These are phyloP conservation scores for Erithacus rubecula DNA, from an alignment of 2,797 vertebrate species.

Conservation along the genomic window DNA sequence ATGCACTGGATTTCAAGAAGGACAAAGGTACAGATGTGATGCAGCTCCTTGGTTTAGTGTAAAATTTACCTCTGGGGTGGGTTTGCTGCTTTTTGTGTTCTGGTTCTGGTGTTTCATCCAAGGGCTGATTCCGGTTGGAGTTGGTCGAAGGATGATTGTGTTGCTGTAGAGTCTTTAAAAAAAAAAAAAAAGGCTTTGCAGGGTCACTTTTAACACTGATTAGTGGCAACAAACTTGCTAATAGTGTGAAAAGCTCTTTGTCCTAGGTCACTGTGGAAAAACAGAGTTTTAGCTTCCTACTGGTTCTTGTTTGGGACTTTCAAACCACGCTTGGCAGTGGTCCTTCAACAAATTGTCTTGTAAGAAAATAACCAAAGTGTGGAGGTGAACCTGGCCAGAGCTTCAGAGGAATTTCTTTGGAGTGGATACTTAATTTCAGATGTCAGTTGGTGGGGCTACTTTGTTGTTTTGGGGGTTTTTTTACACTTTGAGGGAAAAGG, in stretches of 20 bases:
- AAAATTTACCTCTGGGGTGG: neutral
- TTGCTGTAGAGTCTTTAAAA: neutral
- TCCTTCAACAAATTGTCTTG: neutral
- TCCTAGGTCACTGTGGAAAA: neutral
- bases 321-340: neutral
- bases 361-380: neutral
- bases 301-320: neutral
- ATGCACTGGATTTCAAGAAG: slow-evolving; percentile 98
- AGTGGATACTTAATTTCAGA: neutral
- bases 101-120: neutral
- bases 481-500: neutral
- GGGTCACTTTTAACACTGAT: neutral
- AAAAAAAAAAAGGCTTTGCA: neutral
- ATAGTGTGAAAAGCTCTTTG: neutral
- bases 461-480: neutral
- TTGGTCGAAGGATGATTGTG: neutral
- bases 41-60: neutral
- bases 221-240: neutral
- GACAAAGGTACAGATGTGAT: slow-evolving; percentile 86
- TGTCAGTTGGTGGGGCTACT: neutral
- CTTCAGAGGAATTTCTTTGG: neutral
- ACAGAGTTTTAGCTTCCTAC: neutral
- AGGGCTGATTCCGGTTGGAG: neutral
- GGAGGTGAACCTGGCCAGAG: accelerated
- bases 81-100: neutral